phyloP scores from a whole-genome alignment of 2,888 invertebrate genomes.

The Colostygia pectinataria region DNA sequence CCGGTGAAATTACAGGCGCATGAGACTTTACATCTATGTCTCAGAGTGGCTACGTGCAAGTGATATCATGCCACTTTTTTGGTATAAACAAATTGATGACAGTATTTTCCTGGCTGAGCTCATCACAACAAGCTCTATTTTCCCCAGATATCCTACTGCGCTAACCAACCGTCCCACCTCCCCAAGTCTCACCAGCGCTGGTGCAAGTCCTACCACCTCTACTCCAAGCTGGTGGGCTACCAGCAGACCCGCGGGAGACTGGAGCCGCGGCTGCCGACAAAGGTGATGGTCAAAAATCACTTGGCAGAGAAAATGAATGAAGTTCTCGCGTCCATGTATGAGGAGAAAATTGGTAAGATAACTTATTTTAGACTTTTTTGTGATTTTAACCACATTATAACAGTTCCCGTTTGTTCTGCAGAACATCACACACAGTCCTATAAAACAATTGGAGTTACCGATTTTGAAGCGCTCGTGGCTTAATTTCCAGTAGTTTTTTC shows the following conservation, averaged over 20 bases:
- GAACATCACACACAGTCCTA: no score
- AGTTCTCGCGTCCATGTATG: slow-evolving; percentile 73
- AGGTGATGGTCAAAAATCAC: slow-evolving; percentile 53
- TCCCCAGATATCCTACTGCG: slow-evolving; percentile 81
- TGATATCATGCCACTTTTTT: no score
- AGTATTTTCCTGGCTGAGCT: no score
- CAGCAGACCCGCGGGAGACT: slow-evolving; percentile 83
- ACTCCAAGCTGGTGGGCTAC: slow-evolving; percentile 82
- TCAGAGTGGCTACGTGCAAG: no score
- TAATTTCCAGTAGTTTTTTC: no score
- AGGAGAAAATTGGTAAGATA: slow-evolving; percentile 67
- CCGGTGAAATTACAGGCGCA: no score
- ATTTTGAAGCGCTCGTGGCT: no score
- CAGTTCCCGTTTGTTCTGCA: slow-evolving; percentile 31
- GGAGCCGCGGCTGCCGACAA: slow-evolving; percentile 83
- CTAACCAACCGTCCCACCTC: slow-evolving; percentile 75
- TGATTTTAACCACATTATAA: no score
- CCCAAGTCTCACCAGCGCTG: slow-evolving; percentile 79
- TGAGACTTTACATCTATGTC: no score
- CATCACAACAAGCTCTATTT: background rate
- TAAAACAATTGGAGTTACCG: no score
- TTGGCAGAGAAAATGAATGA: slow-evolving; percentile 75
- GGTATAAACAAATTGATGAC: no score
- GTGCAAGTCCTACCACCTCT: slow-evolving; percentile 85
- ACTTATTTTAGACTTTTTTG: background rate